Conservation (phyloP, 2,797 vertebrate species). For the Spinus pinus region DNA sequence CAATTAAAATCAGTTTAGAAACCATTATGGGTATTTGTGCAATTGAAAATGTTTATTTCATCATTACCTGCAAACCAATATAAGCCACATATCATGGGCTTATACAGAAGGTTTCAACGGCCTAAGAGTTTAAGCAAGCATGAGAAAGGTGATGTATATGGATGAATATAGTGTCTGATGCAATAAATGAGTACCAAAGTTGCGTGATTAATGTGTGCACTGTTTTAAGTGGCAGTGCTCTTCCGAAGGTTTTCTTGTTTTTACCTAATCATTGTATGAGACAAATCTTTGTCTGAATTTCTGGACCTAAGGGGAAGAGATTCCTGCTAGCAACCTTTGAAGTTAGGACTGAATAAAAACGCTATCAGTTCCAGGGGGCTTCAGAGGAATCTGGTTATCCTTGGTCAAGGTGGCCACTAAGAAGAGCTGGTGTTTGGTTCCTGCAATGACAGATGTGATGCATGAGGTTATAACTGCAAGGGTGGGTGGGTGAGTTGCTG, state of each 20-base stretch:
- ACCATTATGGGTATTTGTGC: not conserved
- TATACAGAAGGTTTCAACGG: not conserved
- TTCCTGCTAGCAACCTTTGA: not conserved
- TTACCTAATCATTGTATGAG: not conserved
- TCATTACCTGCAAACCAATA: not conserved
- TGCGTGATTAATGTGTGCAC: fast-evolving
- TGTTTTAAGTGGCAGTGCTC: not conserved
- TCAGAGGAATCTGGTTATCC: not conserved
- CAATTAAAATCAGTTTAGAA: not conserved
- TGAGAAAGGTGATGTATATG: not conserved
- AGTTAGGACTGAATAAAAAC: not conserved
- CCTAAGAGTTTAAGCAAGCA: not conserved
- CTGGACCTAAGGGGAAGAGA: not conserved
- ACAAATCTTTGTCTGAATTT: not conserved
- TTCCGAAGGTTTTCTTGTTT: not conserved
- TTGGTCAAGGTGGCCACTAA: not conserved
- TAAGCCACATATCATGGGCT: not conserved
- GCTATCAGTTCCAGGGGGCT: not conserved
- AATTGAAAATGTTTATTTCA: not conserved
- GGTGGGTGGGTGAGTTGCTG: not conserved
- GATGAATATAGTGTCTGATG: not conserved
- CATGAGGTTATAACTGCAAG: not conserved
- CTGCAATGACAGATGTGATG: not conserved
- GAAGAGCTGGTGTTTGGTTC: not conserved
- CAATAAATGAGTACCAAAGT: not conserved